phyloP scores from a whole-genome alignment of 2,888 invertebrate genomes.

The Agonopterix arenella region DNA sequence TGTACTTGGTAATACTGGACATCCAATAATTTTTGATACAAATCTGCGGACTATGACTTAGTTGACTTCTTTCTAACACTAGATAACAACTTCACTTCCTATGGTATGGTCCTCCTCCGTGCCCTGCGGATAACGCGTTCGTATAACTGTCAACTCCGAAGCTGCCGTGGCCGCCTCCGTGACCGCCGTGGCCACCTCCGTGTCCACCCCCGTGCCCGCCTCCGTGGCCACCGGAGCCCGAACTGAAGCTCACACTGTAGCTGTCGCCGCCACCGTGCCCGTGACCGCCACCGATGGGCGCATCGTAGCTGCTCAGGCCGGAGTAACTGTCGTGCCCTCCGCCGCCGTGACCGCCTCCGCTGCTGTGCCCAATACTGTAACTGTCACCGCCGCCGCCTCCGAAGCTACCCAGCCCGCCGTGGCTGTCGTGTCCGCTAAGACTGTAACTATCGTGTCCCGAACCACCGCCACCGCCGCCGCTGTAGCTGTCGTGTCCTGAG shows the following conservation, averaged over 20 bases:
- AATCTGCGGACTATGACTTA: conserved; percentile 57
- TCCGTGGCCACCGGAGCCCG: conserved; percentile 29
- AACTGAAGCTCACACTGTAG: conserved; percentile 20
- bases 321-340: conserved; percentile 14
- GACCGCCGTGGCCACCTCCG: conserved; percentile 26
- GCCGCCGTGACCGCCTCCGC: conserved; percentile 22
- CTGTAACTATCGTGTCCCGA: conserved; percentile 12
- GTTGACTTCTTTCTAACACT: conserved; percentile 30
- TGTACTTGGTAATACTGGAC: conserved; percentile 25
- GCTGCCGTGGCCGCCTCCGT: conserved; percentile 32
- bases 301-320: conserved; percentile 17
- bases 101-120: conserved; percentile 68
- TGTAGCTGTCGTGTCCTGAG: conserved; percentile 20
- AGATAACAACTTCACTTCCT: conserved; percentile 30
- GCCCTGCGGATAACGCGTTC: conserved; percentile 58
- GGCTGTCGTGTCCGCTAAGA: conserved; percentile 19
- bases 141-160: conserved; percentile 60
- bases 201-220: conserved; percentile 33
- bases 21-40: conserved; percentile 15
- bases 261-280: conserved; percentile 26
- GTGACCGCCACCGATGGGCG: conserved; percentile 12
- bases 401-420: conserved; percentile 18
- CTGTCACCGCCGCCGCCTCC: conserved; percentile 21
- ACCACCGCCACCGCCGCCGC: conserved; percentile 14
- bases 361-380: conserved; percentile 10